A percentile compares a stretch with the other conserved stretches of the same genome.
These are phyloP conservation scores for Nomada goodeniana DNA, from an alignment of 2,888 invertebrate genomes.

Conservation along the genomic window DNA sequence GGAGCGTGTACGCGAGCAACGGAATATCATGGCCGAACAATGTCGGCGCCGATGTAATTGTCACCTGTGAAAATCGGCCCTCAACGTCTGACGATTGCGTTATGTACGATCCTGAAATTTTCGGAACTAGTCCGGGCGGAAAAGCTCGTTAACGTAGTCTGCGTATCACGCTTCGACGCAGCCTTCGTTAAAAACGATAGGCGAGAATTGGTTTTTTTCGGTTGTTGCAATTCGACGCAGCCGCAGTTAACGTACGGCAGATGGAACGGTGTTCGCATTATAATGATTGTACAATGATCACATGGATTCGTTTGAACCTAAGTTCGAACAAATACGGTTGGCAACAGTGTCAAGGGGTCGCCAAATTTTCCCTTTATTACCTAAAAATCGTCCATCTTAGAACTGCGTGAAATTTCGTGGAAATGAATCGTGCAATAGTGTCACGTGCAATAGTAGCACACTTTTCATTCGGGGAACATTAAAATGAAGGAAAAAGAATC, in stretches of 20 bases:
- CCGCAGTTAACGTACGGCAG: constrained; percentile 15
- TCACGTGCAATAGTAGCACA: too few relatives aligned
- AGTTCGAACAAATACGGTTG: background rate
- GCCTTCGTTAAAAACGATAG: constrained; percentile 42
- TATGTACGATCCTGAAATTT: constrained; percentile 44
- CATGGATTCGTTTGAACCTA: too few relatives aligned
- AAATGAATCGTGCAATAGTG: too few relatives aligned
- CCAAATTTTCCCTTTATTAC: too few relatives aligned
- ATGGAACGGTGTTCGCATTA: background rate
- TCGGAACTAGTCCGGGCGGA: constrained; percentile 28
- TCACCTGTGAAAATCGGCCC: constrained; percentile 59
- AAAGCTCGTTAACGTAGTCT: constrained; percentile 47
- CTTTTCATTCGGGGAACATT: too few relatives aligned
- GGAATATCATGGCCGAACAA: constrained; percentile 56
- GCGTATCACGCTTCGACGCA: constrained; percentile 15
- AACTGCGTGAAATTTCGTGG: too few relatives aligned
- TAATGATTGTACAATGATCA: too few relatives aligned
- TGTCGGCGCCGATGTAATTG: constrained; percentile 59
- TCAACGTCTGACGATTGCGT: constrained; percentile 55
- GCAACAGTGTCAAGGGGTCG: too few relatives aligned
- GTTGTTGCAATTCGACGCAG: background rate
- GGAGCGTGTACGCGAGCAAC: constrained; percentile 4
- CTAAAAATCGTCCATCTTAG: too few relatives aligned
- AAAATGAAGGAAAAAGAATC: too few relatives aligned
- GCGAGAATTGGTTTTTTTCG: too few relatives aligned